Percentiles rank a stretch among this genome's conserved stretches.
phyloP scores from a whole-genome alignment of 2,888 invertebrate genomes.

The Prosopocoilus inquinatus region DNA sequence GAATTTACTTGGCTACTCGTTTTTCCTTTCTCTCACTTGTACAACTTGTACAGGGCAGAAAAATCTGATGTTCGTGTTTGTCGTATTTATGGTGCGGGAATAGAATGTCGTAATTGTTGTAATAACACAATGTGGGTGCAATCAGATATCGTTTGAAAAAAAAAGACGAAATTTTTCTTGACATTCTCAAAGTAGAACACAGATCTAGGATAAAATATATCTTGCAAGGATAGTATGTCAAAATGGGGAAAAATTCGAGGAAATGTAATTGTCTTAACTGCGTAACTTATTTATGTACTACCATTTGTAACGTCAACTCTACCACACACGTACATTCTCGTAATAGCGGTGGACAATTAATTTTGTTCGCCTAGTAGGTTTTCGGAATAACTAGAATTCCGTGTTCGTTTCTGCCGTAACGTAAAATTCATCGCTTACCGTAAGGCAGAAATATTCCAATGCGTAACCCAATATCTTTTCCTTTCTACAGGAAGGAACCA shows the following conservation, averaged over 20 bases:
- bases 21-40: neutral
- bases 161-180: constrained; percentile 2
- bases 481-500: too few species aligned
- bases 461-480: too few species aligned
- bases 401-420: too few species aligned
- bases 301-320: constrained; percentile 9
- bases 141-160: constrained; percentile 8
- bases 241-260: neutral
- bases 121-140: constrained; percentile 9
- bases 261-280: constrained; percentile 2
- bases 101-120: too few species aligned
- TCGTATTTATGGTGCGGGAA: neutral
- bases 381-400: too few species aligned
- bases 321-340: constrained; percentile 4
- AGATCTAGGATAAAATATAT: constrained; percentile 4
- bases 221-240: neutral
- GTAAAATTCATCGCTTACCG: too few species aligned
- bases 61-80: too few species aligned
- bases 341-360: too few species aligned
- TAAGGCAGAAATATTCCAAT: too few species aligned
- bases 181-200: constrained; percentile 4
- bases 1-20: too few species aligned
- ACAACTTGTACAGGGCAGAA: neutral
- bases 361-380: too few species aligned
- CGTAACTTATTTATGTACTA: constrained; percentile 4